A percentile compares a stretch with the other conserved stretches of the same genome.
These are phyloP conservation scores for Psittacula derbiana DNA, from an alignment of 2,797 vertebrate genomes.

Conservation along the genomic window DNA sequence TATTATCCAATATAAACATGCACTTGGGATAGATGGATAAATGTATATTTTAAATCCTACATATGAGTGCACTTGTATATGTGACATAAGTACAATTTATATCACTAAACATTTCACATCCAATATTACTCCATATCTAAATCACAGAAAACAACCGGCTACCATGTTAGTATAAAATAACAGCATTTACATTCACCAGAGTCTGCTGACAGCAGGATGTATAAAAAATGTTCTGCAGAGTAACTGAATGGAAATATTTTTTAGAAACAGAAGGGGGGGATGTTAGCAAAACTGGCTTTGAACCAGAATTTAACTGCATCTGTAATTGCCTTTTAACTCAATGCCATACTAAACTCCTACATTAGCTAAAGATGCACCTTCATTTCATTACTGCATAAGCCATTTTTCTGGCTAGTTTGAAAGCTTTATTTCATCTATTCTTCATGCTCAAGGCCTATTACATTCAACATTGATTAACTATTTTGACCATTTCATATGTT, in stretches of 20 bases:
- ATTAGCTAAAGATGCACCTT: constrained; percentile 57
- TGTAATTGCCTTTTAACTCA: constrained; percentile 63
- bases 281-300: constrained; percentile 46
- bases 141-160: background rate
- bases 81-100: background rate
- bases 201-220: background rate
- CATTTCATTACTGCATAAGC: constrained; percentile 37
- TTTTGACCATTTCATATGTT: constrained; percentile 35
- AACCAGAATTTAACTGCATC: constrained; percentile 64
- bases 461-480: constrained; percentile 40
- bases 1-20: background rate
- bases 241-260: constrained; percentile 57
- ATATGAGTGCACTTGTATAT: background rate
- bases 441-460: constrained; percentile 48
- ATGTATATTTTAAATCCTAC: background rate
- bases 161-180: constrained; percentile 22
- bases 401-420: constrained; percentile 26
- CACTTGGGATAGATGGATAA: background rate
- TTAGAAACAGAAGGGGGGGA: constrained; percentile 58
- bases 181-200: background rate
- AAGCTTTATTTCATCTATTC: constrained; percentile 40
- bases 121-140: background rate
- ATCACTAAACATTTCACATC: background rate
- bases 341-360: constrained; percentile 23
- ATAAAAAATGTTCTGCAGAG: constrained; percentile 32